A percentile compares a stretch with the other conserved stretches of the same genome.
Evolutionary conservation across 2,797 vertebrate genomes (phyloP).

Genomic region (Muraenolepis orangiensis): DNA sequence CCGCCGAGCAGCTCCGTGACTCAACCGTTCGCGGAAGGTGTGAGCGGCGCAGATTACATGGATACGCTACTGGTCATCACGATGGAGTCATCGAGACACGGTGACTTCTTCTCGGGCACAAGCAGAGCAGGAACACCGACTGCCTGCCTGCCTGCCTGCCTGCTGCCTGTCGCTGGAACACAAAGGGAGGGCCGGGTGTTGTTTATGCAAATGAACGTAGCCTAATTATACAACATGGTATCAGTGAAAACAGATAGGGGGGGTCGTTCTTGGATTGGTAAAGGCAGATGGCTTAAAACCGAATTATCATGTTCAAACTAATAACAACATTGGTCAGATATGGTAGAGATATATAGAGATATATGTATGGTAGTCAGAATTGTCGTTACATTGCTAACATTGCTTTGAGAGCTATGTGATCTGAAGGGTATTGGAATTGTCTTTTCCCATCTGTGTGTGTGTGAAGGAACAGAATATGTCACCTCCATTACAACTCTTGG

Average conservation of each 20-base stretch:
- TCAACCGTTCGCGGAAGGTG: constrained; percentile 26
- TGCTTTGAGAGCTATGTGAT: background rate
- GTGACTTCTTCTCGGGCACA: background rate
- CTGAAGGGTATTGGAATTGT: background rate
- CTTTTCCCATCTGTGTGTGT: background rate
- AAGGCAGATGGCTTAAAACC: background rate
- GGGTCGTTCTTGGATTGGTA: background rate
- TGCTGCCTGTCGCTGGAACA: too few relatives aligned
- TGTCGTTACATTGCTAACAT: too few relatives aligned
- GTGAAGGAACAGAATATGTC: background rate
- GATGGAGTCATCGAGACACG: background rate
- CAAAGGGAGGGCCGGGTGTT: background rate
- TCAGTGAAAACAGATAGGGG: too few relatives aligned
- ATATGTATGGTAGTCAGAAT: too few relatives aligned
- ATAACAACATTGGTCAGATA: background rate
- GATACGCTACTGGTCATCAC: background rate
- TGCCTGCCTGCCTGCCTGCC: too few relatives aligned
- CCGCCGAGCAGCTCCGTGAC: constrained; percentile 6
- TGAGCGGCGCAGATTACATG: constrained; percentile 3
- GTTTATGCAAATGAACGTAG: background rate
- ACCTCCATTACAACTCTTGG: background rate
- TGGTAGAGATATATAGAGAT: too few relatives aligned
- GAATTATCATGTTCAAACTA: background rate
- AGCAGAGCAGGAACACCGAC: background rate
- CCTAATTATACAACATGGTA: background rate